Evolutionary conservation across 1,140 invertebrate species (phyloP).

Genomic region (Melipona quadrifasciata): DNA sequence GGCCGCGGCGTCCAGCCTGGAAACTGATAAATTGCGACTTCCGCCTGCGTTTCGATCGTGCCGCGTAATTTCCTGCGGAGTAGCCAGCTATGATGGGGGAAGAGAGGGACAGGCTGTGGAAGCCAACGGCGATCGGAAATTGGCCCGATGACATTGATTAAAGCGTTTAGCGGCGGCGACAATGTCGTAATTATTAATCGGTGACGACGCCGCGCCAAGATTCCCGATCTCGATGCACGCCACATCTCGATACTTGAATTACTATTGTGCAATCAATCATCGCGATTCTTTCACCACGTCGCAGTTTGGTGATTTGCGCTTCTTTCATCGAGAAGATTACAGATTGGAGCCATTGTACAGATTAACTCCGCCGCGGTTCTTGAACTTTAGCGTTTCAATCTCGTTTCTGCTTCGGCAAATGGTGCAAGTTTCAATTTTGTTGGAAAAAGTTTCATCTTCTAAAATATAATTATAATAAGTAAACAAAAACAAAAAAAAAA

Average conservation of each 20-base stretch:
- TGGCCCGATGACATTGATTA: conserved; percentile 83
- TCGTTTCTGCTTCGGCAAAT: neutral
- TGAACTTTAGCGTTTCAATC: neutral
- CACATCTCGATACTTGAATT: neutral
- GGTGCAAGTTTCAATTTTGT: neutral
- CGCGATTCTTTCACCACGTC: neutral
- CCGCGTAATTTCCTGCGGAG: conserved; percentile 77
- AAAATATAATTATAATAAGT: too few species aligned
- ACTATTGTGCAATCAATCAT: neutral
- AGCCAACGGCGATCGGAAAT: conserved; percentile 80
- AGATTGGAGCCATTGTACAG: neutral
- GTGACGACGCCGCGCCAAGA: conserved; percentile 75
- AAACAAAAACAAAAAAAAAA: too few species aligned
- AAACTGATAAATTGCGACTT: conserved; percentile 80
- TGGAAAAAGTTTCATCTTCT: neutral
- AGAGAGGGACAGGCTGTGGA: conserved; percentile 69
- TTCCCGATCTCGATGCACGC: conserved; percentile 57
- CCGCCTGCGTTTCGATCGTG: conserved; percentile 76
- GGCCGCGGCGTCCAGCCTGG: conserved; percentile 61
- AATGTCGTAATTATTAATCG: conserved; percentile 81
- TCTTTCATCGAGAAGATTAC: neutral
- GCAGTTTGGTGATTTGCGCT: neutral
- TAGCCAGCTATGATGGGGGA: conserved; percentile 63
- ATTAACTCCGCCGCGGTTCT: neutral
- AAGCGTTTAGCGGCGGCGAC: conserved; percentile 79